Base-by-base conservation (phyloP, 2,797 vertebrate species). In the Neoniphon sammara region DNA sequence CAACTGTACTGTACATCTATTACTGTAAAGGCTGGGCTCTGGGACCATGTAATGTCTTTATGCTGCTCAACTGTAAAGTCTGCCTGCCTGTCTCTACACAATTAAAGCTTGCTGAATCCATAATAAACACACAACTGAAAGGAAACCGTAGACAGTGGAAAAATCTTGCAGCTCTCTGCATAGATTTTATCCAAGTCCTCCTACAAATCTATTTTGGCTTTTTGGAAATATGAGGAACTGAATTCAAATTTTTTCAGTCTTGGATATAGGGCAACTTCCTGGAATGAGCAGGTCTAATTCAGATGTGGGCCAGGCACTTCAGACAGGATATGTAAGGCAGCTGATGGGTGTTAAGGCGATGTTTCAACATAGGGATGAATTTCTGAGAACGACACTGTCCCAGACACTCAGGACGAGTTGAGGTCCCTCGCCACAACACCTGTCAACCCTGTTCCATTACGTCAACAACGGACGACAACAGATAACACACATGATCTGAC, bases 391-490 rank as follows among this genome's bases (percentile, higher is more conserved):
- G 86, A 79, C 77, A 56, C 56, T 52, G 82, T 55, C 84, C 75
- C 76, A 78, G 70, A 77, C 76, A 46, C 60, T 50, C 44, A 55
- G 53, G 82, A 77, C 75, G 84, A 81, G 73, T 81, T 58, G 82
- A 73, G 75, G 82, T 73, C 67, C 64, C 80, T 76, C 44, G 17
- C 77, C 1, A n/a, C 73, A 68, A 75, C 90, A 90, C 83, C 90
- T 91, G 89, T 87, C 88, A 72, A 59, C 65, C 7, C 78, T 73
- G 73, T 86, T 91, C 90, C 88, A 86, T 87, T 69, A 85, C 84
- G 63, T 73, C 70, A 57, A 60, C 42, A 60, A 65, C 69, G 83
- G 70, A 81, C n/a, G 66, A 70, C 79, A 76, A 58, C 67, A 68
- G 70, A 83, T 44, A 57, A 74, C 66, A 21, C 10, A 20, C 77